These are phyloP conservation scores for Sesia bembeciformis DNA, from an alignment of 2,888 invertebrate genomes.

Conservation along the genomic window DNA sequence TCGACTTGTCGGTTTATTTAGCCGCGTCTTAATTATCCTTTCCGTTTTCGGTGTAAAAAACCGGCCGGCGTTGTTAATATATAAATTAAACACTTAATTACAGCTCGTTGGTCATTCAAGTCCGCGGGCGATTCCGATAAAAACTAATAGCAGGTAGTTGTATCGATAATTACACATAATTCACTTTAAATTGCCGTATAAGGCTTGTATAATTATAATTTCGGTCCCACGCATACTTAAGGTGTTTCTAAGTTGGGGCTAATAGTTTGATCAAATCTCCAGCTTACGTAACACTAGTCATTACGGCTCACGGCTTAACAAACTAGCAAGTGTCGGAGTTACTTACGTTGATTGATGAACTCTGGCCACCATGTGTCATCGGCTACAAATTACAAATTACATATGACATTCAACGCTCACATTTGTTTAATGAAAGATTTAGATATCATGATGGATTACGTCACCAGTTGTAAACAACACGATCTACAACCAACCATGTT, in stretches of 20 bases:
- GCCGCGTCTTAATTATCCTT: background rate
- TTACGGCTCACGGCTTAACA: background rate
- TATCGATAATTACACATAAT: conserved; percentile 36
- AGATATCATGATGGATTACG: conserved; percentile 4
- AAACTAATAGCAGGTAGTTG: conserved; percentile 31
- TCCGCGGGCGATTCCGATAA: conserved; percentile 27
- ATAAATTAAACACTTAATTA: conserved; percentile 49
- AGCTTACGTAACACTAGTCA: background rate
- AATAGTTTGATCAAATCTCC: background rate
- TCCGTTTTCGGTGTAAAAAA: conserved; percentile 19
- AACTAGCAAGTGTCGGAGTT: conserved; percentile 2
- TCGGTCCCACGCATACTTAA: conserved; percentile 6
- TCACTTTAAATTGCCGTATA: conserved; percentile 27
- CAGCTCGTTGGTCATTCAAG: conserved; percentile 28
- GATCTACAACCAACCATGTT: too few species aligned
- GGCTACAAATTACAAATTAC: conserved; percentile 4
- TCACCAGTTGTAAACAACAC: background rate
- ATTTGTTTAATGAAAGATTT: conserved; percentile 4
- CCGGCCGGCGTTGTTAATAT: conserved; percentile 32
- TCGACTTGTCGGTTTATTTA: background rate
- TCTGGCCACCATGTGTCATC: conserved; percentile 9
- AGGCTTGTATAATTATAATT: conserved; percentile 13
- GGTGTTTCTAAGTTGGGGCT: background rate
- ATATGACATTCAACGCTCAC: background rate
- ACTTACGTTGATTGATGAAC: conserved; percentile 12